Percentiles rank a stretch among this genome's conserved stretches.
phyloP scores from a whole-genome alignment of 1,140 invertebrate species.

The Aphis craccivora region DNA sequence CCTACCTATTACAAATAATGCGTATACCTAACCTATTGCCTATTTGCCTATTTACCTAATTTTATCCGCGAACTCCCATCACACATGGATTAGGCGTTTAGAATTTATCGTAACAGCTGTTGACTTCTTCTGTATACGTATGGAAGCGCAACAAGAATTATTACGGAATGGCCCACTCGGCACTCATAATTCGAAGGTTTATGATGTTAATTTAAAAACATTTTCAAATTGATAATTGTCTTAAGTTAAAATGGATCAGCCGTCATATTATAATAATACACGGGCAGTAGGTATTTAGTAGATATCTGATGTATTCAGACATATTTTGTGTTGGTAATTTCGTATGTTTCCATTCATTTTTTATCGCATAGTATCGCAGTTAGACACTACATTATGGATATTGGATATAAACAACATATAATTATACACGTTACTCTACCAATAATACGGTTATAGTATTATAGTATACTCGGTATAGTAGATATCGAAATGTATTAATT shows the following conservation, averaged over 20 bases:
- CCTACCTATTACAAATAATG: no score
- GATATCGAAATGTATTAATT: background rate
- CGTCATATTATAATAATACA: no score
- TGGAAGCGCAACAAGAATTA: background rate
- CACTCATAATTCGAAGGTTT: background rate
- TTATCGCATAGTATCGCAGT: background rate
- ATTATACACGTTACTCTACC: no score
- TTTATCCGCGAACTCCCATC: background rate
- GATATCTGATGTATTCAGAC: background rate
- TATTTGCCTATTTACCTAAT: no score
- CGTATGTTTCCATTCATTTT: background rate
- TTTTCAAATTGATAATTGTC: no score
- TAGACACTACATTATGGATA: background rate
- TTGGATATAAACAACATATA: background rate
- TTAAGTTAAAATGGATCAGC: background rate
- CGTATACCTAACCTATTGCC: no score
- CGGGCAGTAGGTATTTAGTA: background rate
- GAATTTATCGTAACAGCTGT: background rate
- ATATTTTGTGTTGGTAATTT: background rate
- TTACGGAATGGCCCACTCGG: background rate
- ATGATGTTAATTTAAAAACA: no score
- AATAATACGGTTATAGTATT: no score
- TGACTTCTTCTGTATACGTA: background rate
- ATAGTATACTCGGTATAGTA: no score
- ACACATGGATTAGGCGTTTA: background rate